These are phyloP conservation scores for Itoplectis maculator DNA, from an alignment of 2,888 invertebrate genomes.

Conservation along the genomic window DNA sequence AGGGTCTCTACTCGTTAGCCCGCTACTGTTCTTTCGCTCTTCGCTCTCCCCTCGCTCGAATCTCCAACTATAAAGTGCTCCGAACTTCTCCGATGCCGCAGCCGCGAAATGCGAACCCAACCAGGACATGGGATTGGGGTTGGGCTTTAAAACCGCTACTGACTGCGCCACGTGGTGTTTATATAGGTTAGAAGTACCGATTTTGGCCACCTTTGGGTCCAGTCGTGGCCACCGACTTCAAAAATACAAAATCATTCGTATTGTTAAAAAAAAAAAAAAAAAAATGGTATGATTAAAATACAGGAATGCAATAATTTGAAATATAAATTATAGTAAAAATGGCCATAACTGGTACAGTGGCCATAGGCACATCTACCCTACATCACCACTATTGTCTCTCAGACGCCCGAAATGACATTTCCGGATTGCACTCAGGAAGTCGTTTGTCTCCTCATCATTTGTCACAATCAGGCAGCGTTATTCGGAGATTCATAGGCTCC, in stretches of 20 bases:
- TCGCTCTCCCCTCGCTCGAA: slow-evolving; percentile 12
- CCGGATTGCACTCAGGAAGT: no score
- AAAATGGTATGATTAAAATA: no score
- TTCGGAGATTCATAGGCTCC: neutral
- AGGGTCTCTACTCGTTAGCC: slow-evolving; percentile 74
- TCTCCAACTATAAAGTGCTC: slow-evolving; percentile 14
- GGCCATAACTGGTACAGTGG: no score
- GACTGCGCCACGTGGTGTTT: neutral
- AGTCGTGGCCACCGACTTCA: no score
- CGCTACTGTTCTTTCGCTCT: slow-evolving; percentile 69
- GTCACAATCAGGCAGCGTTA: neutral
- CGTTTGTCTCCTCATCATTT: neutral
- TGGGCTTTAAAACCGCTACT: slow-evolving; percentile 1
- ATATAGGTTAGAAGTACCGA: no score
- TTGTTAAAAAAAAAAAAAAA: no score
- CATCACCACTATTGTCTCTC: neutral
- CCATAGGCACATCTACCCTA: neutral
- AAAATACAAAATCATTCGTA: no score
- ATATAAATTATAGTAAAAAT: no score
- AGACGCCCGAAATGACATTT: neutral
- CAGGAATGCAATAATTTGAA: no score
- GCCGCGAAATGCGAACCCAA: neutral
- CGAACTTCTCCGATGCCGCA: slow-evolving; percentile 3
- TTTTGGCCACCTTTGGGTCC: no score
- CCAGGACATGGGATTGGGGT: neutral